Conservation (phyloP, 1,140 invertebrate genomes). For the Choristoneura fumiferana region DNA sequence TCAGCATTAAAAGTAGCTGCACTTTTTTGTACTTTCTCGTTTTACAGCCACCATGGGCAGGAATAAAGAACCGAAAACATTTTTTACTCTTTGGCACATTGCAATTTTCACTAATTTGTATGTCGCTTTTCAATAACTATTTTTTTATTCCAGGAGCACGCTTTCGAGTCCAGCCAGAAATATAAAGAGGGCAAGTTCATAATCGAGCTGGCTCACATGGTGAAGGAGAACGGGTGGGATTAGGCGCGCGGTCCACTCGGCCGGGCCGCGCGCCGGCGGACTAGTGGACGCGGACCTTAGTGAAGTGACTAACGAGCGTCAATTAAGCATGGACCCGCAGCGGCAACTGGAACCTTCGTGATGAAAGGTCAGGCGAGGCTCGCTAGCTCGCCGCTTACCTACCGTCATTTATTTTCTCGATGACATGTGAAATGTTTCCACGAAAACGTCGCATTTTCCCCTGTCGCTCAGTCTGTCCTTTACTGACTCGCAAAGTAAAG, state of each 20-base stretch:
- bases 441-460: too few relatives aligned
- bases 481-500: too few relatives aligned
- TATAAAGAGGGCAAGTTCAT: constrained; percentile 99
- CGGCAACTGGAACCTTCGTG: constrained; percentile 45
- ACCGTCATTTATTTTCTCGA: too few relatives aligned
- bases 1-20: too few relatives aligned
- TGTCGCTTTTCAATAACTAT: too few relatives aligned
- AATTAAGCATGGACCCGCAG: constrained; percentile 41
- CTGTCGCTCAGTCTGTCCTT: too few relatives aligned
- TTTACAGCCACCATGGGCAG: too few relatives aligned
- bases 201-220: constrained; percentile 99
- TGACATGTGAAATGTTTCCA: too few relatives aligned
- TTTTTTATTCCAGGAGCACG: constrained; percentile 93
- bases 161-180: constrained; percentile 99
- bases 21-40: too few relatives aligned
- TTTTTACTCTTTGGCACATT: too few relatives aligned
- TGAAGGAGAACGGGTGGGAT: constrained; percentile 99
- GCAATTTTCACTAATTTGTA: too few relatives aligned
- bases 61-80: too few relatives aligned
- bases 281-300: constrained; percentile 20
- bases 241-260: constrained; percentile 66
- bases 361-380: constrained; percentile 46
- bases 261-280: constrained; percentile 23
- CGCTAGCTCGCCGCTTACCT: not conserved
- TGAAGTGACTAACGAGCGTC: constrained; percentile 38